A percentile compares a stretch with the other conserved stretches of the same genome.
These are phyloP conservation scores for Crocallis elinguaria DNA, from an alignment of 2,888 invertebrate genomes.

Conservation along the genomic window DNA sequence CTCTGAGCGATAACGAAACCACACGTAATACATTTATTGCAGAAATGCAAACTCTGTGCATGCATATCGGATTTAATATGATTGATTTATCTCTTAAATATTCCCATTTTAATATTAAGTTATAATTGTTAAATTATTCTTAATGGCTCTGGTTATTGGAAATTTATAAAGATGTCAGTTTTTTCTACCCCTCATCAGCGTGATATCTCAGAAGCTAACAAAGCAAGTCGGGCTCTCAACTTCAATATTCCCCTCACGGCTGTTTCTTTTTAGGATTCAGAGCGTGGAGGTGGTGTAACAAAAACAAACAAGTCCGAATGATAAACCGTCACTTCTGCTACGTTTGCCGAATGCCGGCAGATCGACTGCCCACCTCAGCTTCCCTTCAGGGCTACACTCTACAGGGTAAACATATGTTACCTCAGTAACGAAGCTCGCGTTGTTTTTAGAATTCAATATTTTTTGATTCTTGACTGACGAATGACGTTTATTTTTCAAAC, in stretches of 20 bases:
- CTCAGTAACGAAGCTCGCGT: background rate
- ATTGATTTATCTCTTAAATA: no score
- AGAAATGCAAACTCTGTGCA: no score
- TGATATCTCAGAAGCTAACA: background rate
- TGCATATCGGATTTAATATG: no score
- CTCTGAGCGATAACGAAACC: no score
- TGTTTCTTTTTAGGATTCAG: slow-evolving; percentile 31
- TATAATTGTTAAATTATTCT: no score
- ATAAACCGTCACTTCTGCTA: slow-evolving; percentile 34
- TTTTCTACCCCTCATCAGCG: background rate
- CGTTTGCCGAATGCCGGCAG: slow-evolving; percentile 25
- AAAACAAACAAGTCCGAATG: slow-evolving; percentile 36
- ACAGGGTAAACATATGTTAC: background rate
- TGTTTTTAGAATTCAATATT: background rate
- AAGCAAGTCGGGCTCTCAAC: background rate
- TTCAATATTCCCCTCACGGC: slow-evolving; percentile 33
- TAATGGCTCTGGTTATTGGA: no score
- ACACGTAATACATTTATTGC: no score
- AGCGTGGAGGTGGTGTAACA: slow-evolving; percentile 29
- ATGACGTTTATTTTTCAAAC: no score
- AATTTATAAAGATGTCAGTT: background rate
- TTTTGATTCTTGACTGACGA: no score
- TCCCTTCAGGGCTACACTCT: slow-evolving; percentile 3
- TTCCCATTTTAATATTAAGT: no score
- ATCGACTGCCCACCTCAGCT: slow-evolving; percentile 21